Percentiles rank a stretch among this genome's conserved stretches.
Conservation (phyloP, 2,113 vertebrate genomes). For the Cryptomyrus ogoouensis region DNA sequence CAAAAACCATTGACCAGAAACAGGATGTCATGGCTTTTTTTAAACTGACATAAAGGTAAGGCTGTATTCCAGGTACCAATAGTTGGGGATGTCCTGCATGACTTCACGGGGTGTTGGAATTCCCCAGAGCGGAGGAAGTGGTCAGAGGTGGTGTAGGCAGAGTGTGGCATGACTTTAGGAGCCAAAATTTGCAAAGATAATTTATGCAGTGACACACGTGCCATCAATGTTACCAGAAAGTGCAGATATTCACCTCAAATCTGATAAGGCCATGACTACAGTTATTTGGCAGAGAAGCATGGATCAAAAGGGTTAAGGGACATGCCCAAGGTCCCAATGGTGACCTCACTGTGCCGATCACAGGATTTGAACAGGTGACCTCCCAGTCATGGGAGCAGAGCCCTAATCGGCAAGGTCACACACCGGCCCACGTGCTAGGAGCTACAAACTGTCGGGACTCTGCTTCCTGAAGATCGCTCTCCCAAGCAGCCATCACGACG, state of each 20-base stretch:
- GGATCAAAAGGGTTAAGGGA: not conserved
- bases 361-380: not conserved
- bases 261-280: not conserved
- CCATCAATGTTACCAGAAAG: not conserved
- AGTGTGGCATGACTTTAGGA: not conserved
- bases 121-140: not conserved
- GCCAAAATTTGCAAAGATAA: not conserved
- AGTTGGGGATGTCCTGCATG: not conserved
- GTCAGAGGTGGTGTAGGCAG: not conserved
- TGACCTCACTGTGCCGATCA: not conserved
- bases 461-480: not conserved
- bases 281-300: not conserved
- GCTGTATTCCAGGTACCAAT: not conserved
- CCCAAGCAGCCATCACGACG: not conserved
- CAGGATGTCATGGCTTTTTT: not conserved
- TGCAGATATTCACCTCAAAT: not conserved
- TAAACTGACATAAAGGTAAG: not conserved
- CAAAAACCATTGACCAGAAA: not conserved
- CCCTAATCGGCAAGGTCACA: not conserved
- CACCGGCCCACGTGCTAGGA: not conserved
- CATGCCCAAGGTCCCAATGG: not conserved
- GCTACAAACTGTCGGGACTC: not conserved
- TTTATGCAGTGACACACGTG: not conserved
- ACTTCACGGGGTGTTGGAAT: not conserved
- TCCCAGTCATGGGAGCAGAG: not conserved